phyloP scores from a whole-genome alignment of 1,140 invertebrate species.

The Drosophila nebulosa region DNA sequence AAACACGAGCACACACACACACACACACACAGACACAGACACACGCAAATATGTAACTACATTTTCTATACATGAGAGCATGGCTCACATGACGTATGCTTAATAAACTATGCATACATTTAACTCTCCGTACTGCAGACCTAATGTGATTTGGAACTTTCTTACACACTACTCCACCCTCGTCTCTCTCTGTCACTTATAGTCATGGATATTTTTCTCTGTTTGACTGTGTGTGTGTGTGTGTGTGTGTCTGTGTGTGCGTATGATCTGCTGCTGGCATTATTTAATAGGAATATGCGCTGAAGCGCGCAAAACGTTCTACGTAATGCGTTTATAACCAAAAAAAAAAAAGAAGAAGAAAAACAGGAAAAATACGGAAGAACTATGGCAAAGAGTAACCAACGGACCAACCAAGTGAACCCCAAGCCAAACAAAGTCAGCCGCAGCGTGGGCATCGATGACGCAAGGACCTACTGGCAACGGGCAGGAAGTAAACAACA shows the following conservation, averaged over 20 bases:
- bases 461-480: conserved; percentile 35
- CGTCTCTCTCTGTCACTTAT: not conserved
- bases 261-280: conserved; percentile 69
- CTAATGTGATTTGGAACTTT: conserved; percentile 4
- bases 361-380: not conserved
- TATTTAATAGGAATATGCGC: conserved; percentile 61
- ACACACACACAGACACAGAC: not conserved
- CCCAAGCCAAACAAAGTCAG: not conserved
- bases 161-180: not conserved
- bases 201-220: not conserved
- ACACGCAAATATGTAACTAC: not conserved
- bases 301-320: conserved; percentile 47
- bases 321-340: conserved; percentile 44
- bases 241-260: conserved; percentile 64
- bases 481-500: conserved; percentile 32
- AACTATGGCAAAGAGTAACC: not conserved
- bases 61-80: not conserved
- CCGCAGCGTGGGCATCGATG: conserved; percentile 40
- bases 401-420: not conserved
- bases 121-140: not conserved
- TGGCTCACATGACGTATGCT: conserved; percentile 5
- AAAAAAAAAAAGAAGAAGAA: not conserved
- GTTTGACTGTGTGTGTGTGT: conserved; percentile 61
- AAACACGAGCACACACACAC: not conserved
- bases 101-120: conserved; percentile 15